Evolutionary conservation across 92 coral and sea anemone species (phyloP), one percentile per base, ranked within the genome.

Genomic region (Palythoa caribaeorum): DNA sequence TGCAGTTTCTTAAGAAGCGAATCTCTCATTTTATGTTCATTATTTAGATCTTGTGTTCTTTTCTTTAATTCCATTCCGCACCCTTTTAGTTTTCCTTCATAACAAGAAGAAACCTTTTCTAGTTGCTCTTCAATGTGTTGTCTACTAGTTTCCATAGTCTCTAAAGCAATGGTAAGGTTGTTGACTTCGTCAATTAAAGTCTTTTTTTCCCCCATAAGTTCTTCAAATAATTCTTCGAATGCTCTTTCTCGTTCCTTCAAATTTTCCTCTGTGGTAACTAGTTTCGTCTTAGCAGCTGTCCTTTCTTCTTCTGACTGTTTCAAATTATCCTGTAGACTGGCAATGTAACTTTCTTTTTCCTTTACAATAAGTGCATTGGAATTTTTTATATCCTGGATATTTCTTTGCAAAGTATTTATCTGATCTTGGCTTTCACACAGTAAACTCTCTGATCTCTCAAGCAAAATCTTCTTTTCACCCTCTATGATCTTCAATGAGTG

Each of bases 171-270:
- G 28, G 75, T 81, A 17, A 81, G 86, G 20, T 68, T 48, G 86
- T 81, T 66, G 0, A 81, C 17, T 81, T 81, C 63, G 44, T 81
- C 86, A 16, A 68, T 81, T 8, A 81, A 35, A 5, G 59, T 63
- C 71, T 93, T 79, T 76, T 91, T 77, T 44, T 94, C 96, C 3
- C 38, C 83, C 80, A 88, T 79, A 16, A 89, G 69, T 51, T 77
- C 90, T 52, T 80, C 79, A 72, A 94, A 76, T n/a, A 79, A 72
- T n/a, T 37, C 88, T 83, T 91, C 86, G 44, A 94, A 84, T 78
- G 86, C 89, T 50, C 55, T 53, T 57, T 85, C 90, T 21, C 65
- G 69, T 53, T 62, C 84, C 57, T 71, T 84, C 51, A 71, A 73
- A 10, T 77, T 47, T 10, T 84, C 83, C 52, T 70, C 85, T 37